These are phyloP conservation scores for Propithecus deckenii DNA, from an alignment of 2,797 vertebrate genomes.

Conservation along the genomic window DNA sequence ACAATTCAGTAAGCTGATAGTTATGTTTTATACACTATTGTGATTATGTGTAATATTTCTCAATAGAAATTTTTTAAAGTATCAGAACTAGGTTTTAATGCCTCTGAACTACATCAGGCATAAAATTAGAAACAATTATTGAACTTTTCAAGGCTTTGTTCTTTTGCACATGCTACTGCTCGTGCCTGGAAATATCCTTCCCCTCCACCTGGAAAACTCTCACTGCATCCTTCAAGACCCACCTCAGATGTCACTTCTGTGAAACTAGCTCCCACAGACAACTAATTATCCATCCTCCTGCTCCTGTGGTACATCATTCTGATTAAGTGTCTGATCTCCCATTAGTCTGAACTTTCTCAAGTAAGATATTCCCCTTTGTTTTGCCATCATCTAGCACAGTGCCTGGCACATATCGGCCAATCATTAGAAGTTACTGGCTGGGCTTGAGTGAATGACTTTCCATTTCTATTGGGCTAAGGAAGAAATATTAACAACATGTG, in stretches of 20 bases:
- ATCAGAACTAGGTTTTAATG: neutral
- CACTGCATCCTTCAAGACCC: neutral
- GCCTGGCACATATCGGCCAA: neutral
- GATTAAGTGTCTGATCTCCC: neutral
- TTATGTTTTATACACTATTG: neutral
- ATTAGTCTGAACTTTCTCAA: neutral
- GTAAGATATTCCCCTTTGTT: neutral
- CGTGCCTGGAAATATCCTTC: neutral
- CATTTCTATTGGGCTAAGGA: neutral
- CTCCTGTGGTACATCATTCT: neutral
- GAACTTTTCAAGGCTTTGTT: neutral
- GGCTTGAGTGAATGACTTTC: neutral
- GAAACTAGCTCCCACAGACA: neutral
- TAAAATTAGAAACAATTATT: conserved; percentile 9
- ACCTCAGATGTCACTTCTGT: neutral
- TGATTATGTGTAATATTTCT: neutral
- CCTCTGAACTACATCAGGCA: neutral
- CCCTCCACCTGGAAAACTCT: neutral
- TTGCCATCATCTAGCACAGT: neutral
- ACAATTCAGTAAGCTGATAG: neutral
- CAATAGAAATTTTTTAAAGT: conserved; percentile 31
- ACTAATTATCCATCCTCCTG: neutral
- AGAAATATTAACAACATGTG: neutral
- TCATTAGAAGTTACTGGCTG: neutral
- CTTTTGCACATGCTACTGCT: neutral